Evolutionary conservation across 2,113 vertebrate species (phyloP), one percentile per base, ranked within the genome.

Genomic region (Erinaceus europaeus): DNA sequence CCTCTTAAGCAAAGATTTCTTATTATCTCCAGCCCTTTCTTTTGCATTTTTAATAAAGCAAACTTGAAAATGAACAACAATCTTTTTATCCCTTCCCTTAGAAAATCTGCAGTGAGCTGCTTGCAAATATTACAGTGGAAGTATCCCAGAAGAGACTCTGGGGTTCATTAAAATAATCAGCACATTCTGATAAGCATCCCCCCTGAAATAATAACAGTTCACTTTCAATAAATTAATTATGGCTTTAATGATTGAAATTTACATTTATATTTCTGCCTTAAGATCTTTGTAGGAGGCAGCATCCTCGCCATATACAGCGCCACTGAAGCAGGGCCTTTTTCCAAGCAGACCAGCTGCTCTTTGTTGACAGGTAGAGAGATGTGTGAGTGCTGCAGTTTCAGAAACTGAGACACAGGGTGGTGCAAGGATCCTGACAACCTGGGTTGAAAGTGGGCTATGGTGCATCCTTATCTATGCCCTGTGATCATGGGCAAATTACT

Each of bases 151-250:
- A 93, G 94, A 93, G 90, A 65, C 81, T 90, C 89, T 87, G 52
- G 90, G n/a, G 81, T 89, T 95, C 95, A 96, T 95, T 96, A 96
- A 95, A 95, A 94, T 94, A 94, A 95, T 94, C 94, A 94, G 95
- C 94, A 95, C 93, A 96, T 94, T 94, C 89, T 86, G 94, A 89
- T 89, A 95, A 87, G 93, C 90, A 94, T 94, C 90, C 29, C 89
- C 93, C 78, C 94, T 95, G 95, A 96, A 95, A 96, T 94, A 96
- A 94, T 94, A 95, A 94, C 86, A 92, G 89, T 95, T 93, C 93
- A 87, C 88, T 94, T 84, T 82, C 87, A 90, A 94, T 96, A 95
- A 93, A 96, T 96, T 95, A 96, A 96, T 96, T 95, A 94, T 69
- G 81, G 92, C 87, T 94, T 91, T 93, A 95, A 93, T 94, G 94